phyloP scores from a whole-genome alignment of 1,140 invertebrate species.

The Frieseomelitta varia region DNA sequence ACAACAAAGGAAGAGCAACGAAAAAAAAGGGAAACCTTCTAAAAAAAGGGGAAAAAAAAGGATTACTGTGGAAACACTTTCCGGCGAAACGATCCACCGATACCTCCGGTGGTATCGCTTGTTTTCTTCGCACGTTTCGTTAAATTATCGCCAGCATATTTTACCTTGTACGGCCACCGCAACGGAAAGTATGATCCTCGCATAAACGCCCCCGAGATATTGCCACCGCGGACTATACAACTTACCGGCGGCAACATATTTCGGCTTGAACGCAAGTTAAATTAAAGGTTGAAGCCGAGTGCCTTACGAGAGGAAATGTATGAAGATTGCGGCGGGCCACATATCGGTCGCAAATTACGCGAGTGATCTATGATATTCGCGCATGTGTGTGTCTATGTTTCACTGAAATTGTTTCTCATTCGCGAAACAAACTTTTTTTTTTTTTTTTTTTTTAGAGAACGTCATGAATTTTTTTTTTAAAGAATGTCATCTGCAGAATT shows the following conservation, averaged over 20 bases:
- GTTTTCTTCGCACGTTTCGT: constrained; percentile 13
- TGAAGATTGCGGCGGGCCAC: background rate
- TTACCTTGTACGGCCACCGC: constrained; percentile 33
- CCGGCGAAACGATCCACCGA: constrained; percentile 37
- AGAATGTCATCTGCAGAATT: too few species aligned
- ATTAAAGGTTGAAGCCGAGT: constrained; percentile 23
- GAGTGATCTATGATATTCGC: background rate
- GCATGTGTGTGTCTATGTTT: too few species aligned
- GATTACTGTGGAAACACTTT: constrained; percentile 40
- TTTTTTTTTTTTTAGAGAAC: too few species aligned
- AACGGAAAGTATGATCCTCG: constrained; percentile 31
- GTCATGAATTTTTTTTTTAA: too few species aligned
- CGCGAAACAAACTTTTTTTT: too few species aligned
- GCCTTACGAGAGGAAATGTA: background rate
- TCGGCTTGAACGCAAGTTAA: constrained; percentile 19
- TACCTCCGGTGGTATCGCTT: constrained; percentile 17
- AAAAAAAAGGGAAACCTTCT: background rate
- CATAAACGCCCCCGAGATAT: constrained; percentile 28
- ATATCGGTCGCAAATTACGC: constrained; percentile 1
- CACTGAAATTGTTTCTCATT: background rate
- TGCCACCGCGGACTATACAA: constrained; percentile 10
- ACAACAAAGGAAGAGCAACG: too few species aligned
- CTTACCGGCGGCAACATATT: constrained; percentile 22
- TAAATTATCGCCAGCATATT: constrained; percentile 49
- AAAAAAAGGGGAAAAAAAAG: background rate